Conservation (phyloP, 2,888 invertebrate species). For the Myathropa florea region DNA sequence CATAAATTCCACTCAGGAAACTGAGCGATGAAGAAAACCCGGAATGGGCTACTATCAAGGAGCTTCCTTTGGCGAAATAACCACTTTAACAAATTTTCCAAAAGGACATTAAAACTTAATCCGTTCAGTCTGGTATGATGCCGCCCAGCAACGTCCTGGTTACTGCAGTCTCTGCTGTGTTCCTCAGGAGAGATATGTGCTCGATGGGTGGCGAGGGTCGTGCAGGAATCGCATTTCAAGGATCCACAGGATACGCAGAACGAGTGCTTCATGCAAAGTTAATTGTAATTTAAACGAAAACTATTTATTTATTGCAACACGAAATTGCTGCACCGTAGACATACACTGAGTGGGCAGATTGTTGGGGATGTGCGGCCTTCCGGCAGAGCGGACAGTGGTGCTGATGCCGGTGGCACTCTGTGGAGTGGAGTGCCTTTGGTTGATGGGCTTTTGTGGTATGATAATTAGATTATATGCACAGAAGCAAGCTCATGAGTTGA, state of each 20-base stretch:
- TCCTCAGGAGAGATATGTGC: neutral
- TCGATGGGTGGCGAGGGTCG: slow-evolving; percentile 40
- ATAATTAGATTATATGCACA: neutral
- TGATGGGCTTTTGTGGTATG: neutral
- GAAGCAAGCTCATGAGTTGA: neutral
- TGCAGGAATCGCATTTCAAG: too few species aligned
- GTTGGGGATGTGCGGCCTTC: neutral
- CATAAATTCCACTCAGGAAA: slow-evolving; percentile 44
- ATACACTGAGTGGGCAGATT: neutral
- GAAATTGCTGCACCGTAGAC: slow-evolving; percentile 11
- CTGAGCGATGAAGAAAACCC: neutral
- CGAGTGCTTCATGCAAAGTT: slow-evolving; percentile 59
- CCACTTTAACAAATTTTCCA: slow-evolving; percentile 62
- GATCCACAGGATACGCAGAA: slow-evolving; percentile 5
- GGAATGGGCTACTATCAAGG: neutral
- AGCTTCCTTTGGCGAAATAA: slow-evolving; percentile 44
- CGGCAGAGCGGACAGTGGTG: too few species aligned
- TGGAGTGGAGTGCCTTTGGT: neutral
- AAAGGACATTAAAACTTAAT: slow-evolving; percentile 68
- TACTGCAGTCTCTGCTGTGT: neutral
- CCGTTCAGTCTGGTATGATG: slow-evolving; percentile 43
- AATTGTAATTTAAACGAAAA: slow-evolving; percentile 68
- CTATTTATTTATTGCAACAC: slow-evolving; percentile 62
- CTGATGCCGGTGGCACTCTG: too few species aligned
- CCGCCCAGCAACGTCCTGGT: slow-evolving; percentile 25